phyloP scores from a whole-genome alignment of 2,797 vertebrate species.

The Halcyon smyrnensis region DNA sequence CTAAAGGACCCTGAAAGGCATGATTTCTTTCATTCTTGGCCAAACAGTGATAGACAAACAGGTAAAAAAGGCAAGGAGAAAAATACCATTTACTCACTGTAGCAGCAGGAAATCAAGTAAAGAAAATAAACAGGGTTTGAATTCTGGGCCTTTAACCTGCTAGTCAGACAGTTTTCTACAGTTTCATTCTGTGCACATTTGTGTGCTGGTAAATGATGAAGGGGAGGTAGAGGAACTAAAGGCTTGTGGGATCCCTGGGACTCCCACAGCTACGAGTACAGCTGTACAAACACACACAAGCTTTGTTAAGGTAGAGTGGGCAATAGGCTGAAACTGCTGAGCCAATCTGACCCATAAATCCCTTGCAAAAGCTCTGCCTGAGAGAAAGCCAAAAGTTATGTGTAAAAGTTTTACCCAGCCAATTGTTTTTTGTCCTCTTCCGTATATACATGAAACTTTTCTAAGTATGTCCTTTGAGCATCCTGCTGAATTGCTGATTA shows the following conservation, averaged over 20 bases:
- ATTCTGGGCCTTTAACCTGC: conserved; percentile 82
- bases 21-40: conserved; percentile 68
- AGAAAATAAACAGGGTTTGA: conserved; percentile 86
- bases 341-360: conserved; percentile 88
- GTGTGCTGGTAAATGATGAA: conserved; percentile 81
- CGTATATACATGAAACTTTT: not conserved
- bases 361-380: conserved; percentile 80
- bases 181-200: conserved; percentile 81
- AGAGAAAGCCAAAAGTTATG: conserved; percentile 80
- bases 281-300: conserved; percentile 92
- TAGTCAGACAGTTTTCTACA: conserved; percentile 80
- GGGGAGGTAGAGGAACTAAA: conserved; percentile 82
- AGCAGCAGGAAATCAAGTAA: conserved; percentile 84
- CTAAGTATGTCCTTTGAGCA: conserved; percentile 25
- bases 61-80: conserved; percentile 73
- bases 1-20: conserved; percentile 51
- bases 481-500: conserved; percentile 52
- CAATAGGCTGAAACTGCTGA: conserved; percentile 90
- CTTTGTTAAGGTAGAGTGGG: conserved; percentile 91
- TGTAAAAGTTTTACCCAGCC: conserved; percentile 77
- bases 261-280: conserved; percentile 88
- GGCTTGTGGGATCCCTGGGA: conserved; percentile 87
- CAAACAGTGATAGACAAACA: conserved; percentile 79
- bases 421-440: conserved; percentile 65
- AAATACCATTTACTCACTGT: conserved; percentile 85